Evolutionary conservation across 1,140 invertebrate species (phyloP), one percentile per base, ranked within the genome.

Genomic region (Meloidogyne chitwoodi): DNA sequence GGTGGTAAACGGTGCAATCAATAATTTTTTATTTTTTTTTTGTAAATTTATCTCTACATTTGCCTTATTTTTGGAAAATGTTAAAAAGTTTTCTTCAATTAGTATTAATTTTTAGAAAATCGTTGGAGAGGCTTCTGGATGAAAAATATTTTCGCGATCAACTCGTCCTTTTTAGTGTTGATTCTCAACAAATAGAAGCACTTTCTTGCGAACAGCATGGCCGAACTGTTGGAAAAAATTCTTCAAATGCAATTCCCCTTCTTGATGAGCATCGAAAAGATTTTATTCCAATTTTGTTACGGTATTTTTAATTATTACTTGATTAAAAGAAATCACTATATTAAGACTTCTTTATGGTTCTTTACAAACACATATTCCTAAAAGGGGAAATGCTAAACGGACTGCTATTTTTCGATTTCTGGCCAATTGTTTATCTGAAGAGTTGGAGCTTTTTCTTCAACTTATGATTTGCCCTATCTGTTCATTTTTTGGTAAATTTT

Each of bases 341-440:
- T 34, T 31, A 70, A 74, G 71, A 34, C 19, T 75, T 26, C 74
- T 75, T 34, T 75, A 75, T 63, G 74, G 74, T 44, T 74, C 26
- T 22, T 69, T 75, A 22, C 70, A 75, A 69, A 74, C 74, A 8
- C 70, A 75, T 24, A 29, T 75, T 65, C 44, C 74, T 26, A 41
- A 22, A 22, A 48, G 74, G 19, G 74, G 74, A 31, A 75, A 74
- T 0, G 70, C 16, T 2, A 75, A 75, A 31, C 64, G 74, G 14
- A 24, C 61, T 22, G 74, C 74, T 14, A 75, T 75, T 61, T 68
- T 75, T 34, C 74, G 74, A 11, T 75, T 75, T 75, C 29, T 75
- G 34, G 74, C 74, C n/a, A 74, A 44, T 29, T 75, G 74, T 63
- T 34, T 38, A 14, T 61, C 74, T 16, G 70, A 75, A 29, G 70